Percentiles rank a stretch among this genome's conserved stretches.
Evolutionary conservation across 2,113 vertebrate species (phyloP).

Genomic region (Scopus umbretta): DNA sequence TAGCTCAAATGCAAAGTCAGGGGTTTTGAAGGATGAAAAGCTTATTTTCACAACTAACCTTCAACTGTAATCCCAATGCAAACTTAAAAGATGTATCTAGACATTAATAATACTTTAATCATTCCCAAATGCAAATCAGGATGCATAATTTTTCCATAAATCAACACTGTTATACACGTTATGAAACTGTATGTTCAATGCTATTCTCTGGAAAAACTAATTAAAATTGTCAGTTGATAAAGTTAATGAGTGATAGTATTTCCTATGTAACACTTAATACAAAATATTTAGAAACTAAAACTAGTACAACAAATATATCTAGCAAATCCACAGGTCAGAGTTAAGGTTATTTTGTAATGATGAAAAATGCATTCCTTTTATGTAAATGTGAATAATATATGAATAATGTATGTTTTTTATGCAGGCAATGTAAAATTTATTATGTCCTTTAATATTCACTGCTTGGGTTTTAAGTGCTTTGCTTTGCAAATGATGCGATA

Average conservation of each 20-base stretch:
- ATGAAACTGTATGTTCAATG: neutral
- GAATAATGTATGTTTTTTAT: constrained; percentile 46
- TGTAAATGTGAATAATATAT: constrained; percentile 45
- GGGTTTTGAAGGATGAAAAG: neutral
- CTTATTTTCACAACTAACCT: constrained; percentile 33
- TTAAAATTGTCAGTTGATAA: constrained; percentile 47
- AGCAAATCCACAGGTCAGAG: constrained; percentile 30
- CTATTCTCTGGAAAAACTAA: constrained; percentile 22
- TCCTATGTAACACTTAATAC: neutral
- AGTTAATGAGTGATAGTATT: neutral
- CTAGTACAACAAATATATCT: neutral
- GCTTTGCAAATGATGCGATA: constrained; percentile 45
- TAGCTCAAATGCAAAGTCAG: neutral
- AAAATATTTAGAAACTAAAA: constrained; percentile 35
- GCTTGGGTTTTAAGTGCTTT: constrained; percentile 40
- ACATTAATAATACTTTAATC: constrained; percentile 56
- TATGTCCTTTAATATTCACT: constrained; percentile 24
- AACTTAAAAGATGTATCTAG: constrained; percentile 43
- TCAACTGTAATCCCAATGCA: constrained; percentile 14
- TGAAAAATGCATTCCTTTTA: constrained; percentile 41
- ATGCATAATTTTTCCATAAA: constrained; percentile 50
- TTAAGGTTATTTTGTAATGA: constrained; percentile 31
- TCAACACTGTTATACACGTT: constrained; percentile 4
- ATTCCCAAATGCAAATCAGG: constrained; percentile 42
- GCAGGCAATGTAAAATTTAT: constrained; percentile 49